Base-by-base conservation (phyloP, 64 coral and sea anemone genomes). In the Pocillopora verrucosa region DNA sequence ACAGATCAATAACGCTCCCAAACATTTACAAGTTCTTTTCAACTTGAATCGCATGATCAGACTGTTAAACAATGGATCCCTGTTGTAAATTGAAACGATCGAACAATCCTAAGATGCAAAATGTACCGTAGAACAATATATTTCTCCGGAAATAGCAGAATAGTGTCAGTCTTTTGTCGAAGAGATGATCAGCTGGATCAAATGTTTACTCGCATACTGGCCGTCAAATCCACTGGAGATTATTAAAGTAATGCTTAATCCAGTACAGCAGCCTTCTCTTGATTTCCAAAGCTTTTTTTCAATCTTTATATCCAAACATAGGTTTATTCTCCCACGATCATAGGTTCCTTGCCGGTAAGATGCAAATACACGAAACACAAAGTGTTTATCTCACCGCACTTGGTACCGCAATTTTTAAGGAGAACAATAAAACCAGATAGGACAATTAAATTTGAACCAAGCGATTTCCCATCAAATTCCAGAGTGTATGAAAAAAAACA, bases 11-110 rank as follows among this genome's bases (percentile, higher is more conserved):
- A 76, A 75, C 26, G 82, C 68, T 41, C 68, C 77, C 34, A 89
- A 20, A 16, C 88, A 76, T 65, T 93, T 93, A 25, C 87, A 87
- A 58, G 79, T 84, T 93, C 79, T 93, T 85, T 37, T 93, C 36
- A 93, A 83, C 16, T 59, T 60, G 59, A 93, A 85, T 68, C 92
- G 65, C 82, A 85, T 72, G 36, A 56, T n/a, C 36, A 30, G 51
- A 13, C 6, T 17, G 37, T 45, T 20, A 68, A 16, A 58, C 36
- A 56, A 57, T 22, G 65, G 38, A 13, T 68, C 20, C 38, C 36
- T 83, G 17, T 70, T 0, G 65, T 20, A 70, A 5, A 14, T 0
- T 51, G 41, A 51, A 51, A 51, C 41, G 68, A 68, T 11, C 69
- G 7, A 24, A 57, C 10, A 84, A 69, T 14, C 14, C 9, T 57